Evolutionary conservation across 2,797 vertebrate genomes (phyloP).

Genomic region (Falco rusticolus): DNA sequence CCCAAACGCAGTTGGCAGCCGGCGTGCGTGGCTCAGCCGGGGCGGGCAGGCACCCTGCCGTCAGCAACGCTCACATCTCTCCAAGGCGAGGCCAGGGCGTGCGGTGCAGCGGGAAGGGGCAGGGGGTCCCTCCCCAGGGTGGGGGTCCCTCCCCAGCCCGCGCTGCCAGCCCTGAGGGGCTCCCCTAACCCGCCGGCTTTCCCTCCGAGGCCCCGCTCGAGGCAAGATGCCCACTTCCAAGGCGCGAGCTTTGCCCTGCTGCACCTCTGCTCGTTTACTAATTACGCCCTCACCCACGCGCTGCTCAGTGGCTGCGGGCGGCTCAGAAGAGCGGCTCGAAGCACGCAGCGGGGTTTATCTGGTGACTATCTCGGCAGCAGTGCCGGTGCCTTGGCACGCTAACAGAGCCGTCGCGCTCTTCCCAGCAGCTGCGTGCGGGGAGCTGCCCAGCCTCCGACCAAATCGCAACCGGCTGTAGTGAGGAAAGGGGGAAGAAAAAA

Average conservation of each 20-base stretch:
- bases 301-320: neutral
- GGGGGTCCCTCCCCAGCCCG: neutral
- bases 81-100: neutral
- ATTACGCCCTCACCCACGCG: neutral
- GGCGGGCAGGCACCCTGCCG: neutral
- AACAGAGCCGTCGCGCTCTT: neutral
- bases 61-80: neutral
- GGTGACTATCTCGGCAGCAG: neutral
- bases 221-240: neutral
- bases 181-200: neutral
- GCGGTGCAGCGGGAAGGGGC: accelerated
- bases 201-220: neutral
- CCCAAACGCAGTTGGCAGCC: neutral
- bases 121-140: neutral
- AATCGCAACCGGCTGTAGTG: neutral
- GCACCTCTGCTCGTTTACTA: neutral
- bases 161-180: neutral
- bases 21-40: accelerated
- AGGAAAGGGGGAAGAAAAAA: neutral
- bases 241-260: neutral
- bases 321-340: slow-evolving; percentile 2
- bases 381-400: slow-evolving; percentile 2
- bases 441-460: neutral
- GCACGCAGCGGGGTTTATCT: neutral
- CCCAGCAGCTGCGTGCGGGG: neutral